Conservation (phyloP, 2,113 vertebrate species). For the Hiodon alosoides region DNA sequence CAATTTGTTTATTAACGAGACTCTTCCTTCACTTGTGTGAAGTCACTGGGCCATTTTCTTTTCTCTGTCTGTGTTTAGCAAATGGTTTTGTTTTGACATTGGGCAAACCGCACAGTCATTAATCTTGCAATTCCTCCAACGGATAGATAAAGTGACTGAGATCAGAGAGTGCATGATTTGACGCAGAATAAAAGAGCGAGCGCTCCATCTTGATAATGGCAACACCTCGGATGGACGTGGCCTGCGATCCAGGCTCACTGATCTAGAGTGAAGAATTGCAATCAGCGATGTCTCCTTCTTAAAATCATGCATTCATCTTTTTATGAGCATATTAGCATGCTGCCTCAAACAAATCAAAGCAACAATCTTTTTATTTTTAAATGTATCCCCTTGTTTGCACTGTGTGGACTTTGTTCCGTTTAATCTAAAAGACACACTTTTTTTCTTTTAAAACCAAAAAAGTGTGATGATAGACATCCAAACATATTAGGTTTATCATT, state of each 20-base stretch:
- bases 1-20: constrained; percentile 41
- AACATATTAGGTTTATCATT: constrained; percentile 20
- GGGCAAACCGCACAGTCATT: constrained; percentile 25
- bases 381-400: background rate
- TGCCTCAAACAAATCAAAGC: background rate
- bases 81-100: constrained; percentile 40
- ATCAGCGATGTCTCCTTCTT: constrained; percentile 14
- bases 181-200: constrained; percentile 9
- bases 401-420: background rate
- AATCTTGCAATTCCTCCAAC: constrained; percentile 28
- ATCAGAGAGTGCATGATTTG: constrained; percentile 3
- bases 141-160: constrained; percentile 23
- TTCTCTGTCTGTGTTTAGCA: constrained; percentile 31
- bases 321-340: background rate
- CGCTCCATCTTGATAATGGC: too few relatives aligned
- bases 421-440: constrained; percentile 3
- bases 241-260: background rate
- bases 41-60: constrained; percentile 21
- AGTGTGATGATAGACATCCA: constrained; percentile 4
- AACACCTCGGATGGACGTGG: background rate
- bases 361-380: constrained; percentile 12
- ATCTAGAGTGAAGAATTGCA: constrained; percentile 22
- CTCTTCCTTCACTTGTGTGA: constrained; percentile 27
- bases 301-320: constrained; percentile 15
- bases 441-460: background rate